Conservation (phyloP, 2,797 vertebrate species). For the Vipera ursinii region DNA sequence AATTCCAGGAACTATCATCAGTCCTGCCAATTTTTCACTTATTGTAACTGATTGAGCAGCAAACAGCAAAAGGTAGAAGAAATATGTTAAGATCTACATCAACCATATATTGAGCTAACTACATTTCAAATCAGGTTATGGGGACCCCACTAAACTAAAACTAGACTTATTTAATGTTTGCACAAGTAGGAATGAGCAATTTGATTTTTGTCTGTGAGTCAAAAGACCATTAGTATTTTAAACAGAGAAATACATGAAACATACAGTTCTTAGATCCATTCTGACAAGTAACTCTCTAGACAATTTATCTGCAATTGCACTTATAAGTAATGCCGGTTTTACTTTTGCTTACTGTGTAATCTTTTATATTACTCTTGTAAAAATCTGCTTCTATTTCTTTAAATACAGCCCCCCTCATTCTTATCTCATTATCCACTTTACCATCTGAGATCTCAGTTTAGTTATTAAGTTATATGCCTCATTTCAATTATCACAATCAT, state of each 20-base stretch:
- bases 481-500: constrained; percentile 7
- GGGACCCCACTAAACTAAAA: neutral
- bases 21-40: neutral
- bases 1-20: neutral
- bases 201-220: neutral
- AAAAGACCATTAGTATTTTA: neutral
- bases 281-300: neutral
- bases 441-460: neutral
- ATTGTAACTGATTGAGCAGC: neutral
- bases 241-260: neutral
- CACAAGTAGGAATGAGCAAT: neutral
- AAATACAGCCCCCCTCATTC: neutral
- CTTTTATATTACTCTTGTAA: neutral
- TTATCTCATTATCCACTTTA: constrained; percentile 1
- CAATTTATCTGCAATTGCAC: neutral
- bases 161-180: neutral
- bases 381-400: neutral
- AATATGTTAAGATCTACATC: neutral
- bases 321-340: neutral
- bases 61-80: neutral
- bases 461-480: neutral
- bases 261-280: neutral
- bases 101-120: neutral
- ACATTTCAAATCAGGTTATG: neutral
- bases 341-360: neutral